These are phyloP conservation scores for Hystrix brachyura DNA, from an alignment of 2,113 vertebrate genomes.

Conservation along the genomic window DNA sequence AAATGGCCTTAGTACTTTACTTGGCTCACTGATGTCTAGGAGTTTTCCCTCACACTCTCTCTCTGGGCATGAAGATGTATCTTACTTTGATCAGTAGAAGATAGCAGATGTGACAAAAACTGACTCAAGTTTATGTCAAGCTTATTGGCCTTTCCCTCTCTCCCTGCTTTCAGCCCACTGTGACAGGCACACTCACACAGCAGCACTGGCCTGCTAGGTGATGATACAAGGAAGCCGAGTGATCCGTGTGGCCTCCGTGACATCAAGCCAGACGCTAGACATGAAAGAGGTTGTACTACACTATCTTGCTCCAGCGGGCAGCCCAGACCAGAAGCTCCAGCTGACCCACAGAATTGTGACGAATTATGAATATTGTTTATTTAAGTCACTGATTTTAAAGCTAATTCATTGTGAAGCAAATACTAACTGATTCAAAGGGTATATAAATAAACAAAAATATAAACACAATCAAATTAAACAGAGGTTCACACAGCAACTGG, in stretches of 20 bases:
- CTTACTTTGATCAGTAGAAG: neutral
- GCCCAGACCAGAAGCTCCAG: neutral
- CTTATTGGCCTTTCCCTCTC: neutral
- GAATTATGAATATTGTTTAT: neutral
- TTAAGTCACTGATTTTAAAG: neutral
- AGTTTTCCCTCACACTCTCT: neutral
- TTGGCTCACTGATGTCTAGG: neutral
- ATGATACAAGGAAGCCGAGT: neutral
- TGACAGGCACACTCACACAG: too few species aligned
- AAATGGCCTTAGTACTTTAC: conserved; percentile 25
- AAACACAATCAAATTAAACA: conserved; percentile 32
- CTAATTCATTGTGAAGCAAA: conserved; percentile 11
- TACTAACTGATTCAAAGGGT: neutral
- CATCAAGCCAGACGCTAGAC: neutral
- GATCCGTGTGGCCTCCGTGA: neutral
- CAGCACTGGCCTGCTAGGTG: neutral
- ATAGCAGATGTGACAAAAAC: neutral
- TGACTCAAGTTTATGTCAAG: neutral
- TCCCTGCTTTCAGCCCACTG: neutral
- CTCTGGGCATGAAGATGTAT: neutral
- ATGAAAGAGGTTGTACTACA: neutral
- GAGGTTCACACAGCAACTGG: neutral
- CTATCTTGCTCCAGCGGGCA: neutral
- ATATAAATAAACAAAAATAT: conserved; percentile 46
- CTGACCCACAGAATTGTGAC: neutral